These are phyloP conservation scores for Aphidius colemani DNA, from an alignment of 2,888 invertebrate genomes.

Conservation along the genomic window DNA sequence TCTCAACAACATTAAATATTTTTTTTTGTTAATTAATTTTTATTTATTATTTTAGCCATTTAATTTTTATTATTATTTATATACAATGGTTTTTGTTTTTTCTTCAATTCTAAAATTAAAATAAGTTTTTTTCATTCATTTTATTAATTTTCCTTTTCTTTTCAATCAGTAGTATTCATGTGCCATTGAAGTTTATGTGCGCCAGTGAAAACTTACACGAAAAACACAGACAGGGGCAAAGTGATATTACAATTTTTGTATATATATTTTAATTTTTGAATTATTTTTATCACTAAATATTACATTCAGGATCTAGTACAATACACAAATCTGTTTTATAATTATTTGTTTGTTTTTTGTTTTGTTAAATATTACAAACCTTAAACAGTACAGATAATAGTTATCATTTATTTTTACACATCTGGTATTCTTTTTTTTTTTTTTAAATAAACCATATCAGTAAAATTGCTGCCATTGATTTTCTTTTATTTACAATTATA, in stretches of 20 bases:
- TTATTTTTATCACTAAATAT: constrained; percentile 40
- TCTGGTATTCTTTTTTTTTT: constrained; percentile 21
- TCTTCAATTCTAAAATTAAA: constrained; percentile 39
- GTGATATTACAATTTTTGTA: constrained; percentile 44
- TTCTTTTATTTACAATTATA: constrained; percentile 55
- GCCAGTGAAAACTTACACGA: constrained; percentile 57
- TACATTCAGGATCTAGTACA: constrained; percentile 58
- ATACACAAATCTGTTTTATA: constrained; percentile 53
- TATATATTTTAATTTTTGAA: constrained; percentile 26
- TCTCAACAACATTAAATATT: constrained; percentile 57
- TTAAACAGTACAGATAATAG: constrained; percentile 51
- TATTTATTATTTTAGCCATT: constrained; percentile 43
- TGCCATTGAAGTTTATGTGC: constrained; percentile 55
- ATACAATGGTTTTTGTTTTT: constrained; percentile 50
- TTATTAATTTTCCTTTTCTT: constrained; percentile 18
- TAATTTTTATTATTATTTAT: constrained; percentile 55
- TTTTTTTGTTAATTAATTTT: constrained; percentile 33
- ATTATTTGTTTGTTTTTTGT: constrained; percentile 34
- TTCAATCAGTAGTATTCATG: constrained; percentile 24
- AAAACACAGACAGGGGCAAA: constrained; percentile 50
- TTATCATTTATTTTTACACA: constrained; percentile 30
- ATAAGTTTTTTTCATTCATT: constrained; percentile 38
- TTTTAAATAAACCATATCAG: constrained; percentile 43
- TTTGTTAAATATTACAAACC: constrained; percentile 52
- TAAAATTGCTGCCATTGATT: constrained; percentile 50